These are phyloP conservation scores for Erpetoichthys calabaricus DNA, from an alignment of 2,797 vertebrate species.

Conservation along the genomic window DNA sequence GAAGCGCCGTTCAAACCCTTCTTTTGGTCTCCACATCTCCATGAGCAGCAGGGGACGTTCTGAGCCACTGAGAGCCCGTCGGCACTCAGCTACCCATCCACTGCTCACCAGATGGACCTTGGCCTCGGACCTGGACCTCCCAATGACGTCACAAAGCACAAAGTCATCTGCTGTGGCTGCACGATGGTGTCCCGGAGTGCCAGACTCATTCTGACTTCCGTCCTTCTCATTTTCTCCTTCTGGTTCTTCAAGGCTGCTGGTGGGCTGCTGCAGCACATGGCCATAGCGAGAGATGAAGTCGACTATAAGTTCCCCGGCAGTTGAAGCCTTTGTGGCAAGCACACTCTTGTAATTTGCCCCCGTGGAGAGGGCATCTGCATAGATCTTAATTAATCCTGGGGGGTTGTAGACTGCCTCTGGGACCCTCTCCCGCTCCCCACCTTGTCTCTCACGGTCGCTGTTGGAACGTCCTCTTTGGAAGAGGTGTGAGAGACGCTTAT, in stretches of 20 bases:
- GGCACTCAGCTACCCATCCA: slow-evolving; percentile 72
- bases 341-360: slow-evolving; percentile 67
- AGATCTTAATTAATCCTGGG: slow-evolving; percentile 66
- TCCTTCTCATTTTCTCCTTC: slow-evolving; percentile 49
- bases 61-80: slow-evolving; percentile 67
- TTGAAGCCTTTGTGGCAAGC: slow-evolving; percentile 54
- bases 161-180: slow-evolving; percentile 48
- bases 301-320: slow-evolving; percentile 53
- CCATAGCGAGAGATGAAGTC: slow-evolving; percentile 63
- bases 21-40: slow-evolving; percentile 82
- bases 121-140: slow-evolving; percentile 42
- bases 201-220: slow-evolving; percentile 6
- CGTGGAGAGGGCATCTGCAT: slow-evolving; percentile 59
- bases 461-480: slow-evolving; percentile 64
- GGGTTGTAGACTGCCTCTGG: slow-evolving; percentile 49
- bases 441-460: slow-evolving; percentile 52
- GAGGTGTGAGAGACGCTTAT: slow-evolving; percentile 48
- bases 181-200: too few relatives aligned
- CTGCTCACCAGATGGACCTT: slow-evolving; percentile 44
- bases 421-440: slow-evolving; percentile 46
- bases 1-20: slow-evolving; percentile 74
- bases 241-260: slow-evolving; percentile 21
- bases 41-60: slow-evolving; percentile 80
- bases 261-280: background rate
- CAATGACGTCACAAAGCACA: slow-evolving; percentile 72